Conservation (phyloP, 2,888 invertebrate genomes). For the Phortica okadai region DNA sequence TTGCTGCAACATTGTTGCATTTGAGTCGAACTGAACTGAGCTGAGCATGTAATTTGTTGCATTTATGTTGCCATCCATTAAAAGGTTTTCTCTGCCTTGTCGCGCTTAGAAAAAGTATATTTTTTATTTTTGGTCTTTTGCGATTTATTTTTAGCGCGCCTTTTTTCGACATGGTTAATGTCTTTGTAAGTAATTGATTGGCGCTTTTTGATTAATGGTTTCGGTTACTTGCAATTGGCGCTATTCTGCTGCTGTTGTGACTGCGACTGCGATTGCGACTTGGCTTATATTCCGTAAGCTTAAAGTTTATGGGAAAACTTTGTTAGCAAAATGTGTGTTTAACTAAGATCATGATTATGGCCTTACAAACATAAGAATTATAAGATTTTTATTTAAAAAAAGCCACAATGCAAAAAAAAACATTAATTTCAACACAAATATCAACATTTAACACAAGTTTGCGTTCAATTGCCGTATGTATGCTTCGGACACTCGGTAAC, state of each 20-base stretch:
- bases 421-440: no score
- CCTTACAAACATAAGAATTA: no score
- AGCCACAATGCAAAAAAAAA: no score
- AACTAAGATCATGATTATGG: no score
- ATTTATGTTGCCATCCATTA: conserved; percentile 33
- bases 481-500: no score
- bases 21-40: background rate
- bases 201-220: conserved; percentile 32
- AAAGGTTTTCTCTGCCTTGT: conserved; percentile 14
- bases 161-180: conserved; percentile 34
- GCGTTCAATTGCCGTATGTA: no score
- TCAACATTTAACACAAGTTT: no score
- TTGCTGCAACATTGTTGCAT: conserved; percentile 27
- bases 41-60: conserved; percentile 33
- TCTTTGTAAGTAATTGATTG: conserved; percentile 34
- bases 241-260: background rate
- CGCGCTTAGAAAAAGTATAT: conserved; percentile 3
- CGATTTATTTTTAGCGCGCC: conserved; percentile 33
- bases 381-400: no score
- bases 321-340: no score
- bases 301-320: no score
- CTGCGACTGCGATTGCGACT: no score
- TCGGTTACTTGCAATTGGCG: conserved; percentile 13
- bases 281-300: no score
- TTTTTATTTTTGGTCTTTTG: conserved; percentile 8